phyloP scores from a whole-genome alignment of 2,888 invertebrate species.

The Xestobium rufovillosum region DNA sequence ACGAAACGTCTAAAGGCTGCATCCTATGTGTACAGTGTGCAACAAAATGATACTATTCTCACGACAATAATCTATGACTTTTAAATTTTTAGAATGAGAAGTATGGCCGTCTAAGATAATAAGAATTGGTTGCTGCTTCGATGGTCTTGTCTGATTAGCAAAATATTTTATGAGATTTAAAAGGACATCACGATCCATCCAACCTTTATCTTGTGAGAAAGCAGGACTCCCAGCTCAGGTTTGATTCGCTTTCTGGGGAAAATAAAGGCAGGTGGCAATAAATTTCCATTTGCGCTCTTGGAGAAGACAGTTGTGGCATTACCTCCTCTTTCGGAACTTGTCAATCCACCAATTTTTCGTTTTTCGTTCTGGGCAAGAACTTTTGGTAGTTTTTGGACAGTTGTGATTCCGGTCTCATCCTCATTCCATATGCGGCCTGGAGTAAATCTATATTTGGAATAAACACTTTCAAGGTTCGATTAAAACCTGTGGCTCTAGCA shows the following conservation, averaged over 20 bases:
- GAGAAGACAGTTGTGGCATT: conserved; percentile 11
- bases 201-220: conserved; percentile 8
- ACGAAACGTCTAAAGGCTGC: neutral
- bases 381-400: too few relatives aligned
- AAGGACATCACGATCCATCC: conserved; percentile 13
- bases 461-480: conserved; percentile 3
- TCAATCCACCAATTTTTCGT: conserved; percentile 14
- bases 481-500: conserved; percentile 18
- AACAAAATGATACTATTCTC: conserved; percentile 1
- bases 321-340: too few relatives aligned
- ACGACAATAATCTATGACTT: neutral
- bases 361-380: too few relatives aligned
- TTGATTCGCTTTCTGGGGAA: conserved; percentile 13
- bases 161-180: conserved; percentile 11
- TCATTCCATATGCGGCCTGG: neutral
- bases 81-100: conserved; percentile 2
- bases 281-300: conserved; percentile 10
- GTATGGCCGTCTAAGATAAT: conserved; percentile 1
- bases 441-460: conserved; percentile 1
- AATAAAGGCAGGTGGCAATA: conserved; percentile 12
- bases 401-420: too few relatives aligned
- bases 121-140: conserved; percentile 6
- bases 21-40: too few relatives aligned
- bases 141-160: conserved; percentile 10
- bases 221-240: conserved; percentile 9